These are phyloP conservation scores for Lasioglossum leucozonium DNA, from an alignment of 2,888 invertebrate species.

Conservation along the genomic window DNA sequence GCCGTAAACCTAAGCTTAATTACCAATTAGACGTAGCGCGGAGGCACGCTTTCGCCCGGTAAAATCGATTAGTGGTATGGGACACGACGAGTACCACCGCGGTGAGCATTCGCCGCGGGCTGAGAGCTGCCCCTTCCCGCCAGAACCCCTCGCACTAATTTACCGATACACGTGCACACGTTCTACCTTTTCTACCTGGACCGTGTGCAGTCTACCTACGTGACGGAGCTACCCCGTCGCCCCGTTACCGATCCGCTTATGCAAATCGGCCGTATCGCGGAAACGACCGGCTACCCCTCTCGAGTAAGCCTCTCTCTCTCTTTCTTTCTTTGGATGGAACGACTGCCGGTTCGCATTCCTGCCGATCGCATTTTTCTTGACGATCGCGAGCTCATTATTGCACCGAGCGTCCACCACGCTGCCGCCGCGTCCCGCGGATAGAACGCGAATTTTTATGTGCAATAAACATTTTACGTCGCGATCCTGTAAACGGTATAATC, in stretches of 20 bases:
- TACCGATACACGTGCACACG: conserved; percentile 30
- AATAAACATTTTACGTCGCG: too few relatives aligned
- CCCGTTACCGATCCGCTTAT: conserved; percentile 54
- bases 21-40: conserved; percentile 83
- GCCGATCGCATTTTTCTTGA: background rate
- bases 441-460: background rate
- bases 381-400: background rate
- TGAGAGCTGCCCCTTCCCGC: conserved; percentile 15
- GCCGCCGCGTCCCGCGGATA: background rate
- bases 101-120: conserved; percentile 37
- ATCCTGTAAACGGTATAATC: too few relatives aligned
- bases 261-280: conserved; percentile 62
- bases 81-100: conserved; percentile 71
- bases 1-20: conserved; percentile 82
- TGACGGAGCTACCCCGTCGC: conserved; percentile 34
- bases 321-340: background rate
- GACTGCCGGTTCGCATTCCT: background rate
- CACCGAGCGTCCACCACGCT: background rate
- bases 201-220: conserved; percentile 7
- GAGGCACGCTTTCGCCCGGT: conserved; percentile 82
- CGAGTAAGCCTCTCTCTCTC: background rate
- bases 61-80: conserved; percentile 82
- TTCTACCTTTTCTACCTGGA: background rate
- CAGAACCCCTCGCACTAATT: conserved; percentile 36
- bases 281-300: conserved; percentile 39